phyloP scores from a whole-genome alignment of 1,140 invertebrate species.

The Harpegnathos saltator region DNA sequence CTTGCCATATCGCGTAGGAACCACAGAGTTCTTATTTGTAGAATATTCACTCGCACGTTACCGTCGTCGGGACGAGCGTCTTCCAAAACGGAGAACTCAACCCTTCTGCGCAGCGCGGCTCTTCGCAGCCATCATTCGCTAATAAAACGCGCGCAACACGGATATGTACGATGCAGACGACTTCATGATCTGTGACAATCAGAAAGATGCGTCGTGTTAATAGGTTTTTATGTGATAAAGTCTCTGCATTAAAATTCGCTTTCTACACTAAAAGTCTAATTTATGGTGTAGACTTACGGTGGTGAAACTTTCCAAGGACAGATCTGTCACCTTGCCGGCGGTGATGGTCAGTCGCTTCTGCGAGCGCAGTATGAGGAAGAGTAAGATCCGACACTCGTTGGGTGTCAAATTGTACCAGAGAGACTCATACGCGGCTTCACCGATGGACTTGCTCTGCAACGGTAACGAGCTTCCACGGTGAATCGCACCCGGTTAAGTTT shows the following conservation, averaged over 20 bases:
- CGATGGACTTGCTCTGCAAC: slow-evolving; percentile 59
- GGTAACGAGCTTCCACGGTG: slow-evolving; percentile 1
- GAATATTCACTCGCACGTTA: background rate
- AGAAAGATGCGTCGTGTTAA: background rate
- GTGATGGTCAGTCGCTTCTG: slow-evolving; percentile 62
- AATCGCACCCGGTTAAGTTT: slow-evolving; percentile 25
- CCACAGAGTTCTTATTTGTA: background rate
- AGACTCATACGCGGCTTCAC: slow-evolving; percentile 47
- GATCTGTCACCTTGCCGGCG: slow-evolving; percentile 54
- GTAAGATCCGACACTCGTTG: slow-evolving; percentile 39
- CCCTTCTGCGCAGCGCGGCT: background rate
- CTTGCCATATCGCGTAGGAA: background rate
- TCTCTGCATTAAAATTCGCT: too few species aligned
- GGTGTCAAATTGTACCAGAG: slow-evolving; percentile 57
- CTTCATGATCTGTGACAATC: slow-evolving; percentile 53
- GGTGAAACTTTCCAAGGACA: slow-evolving; percentile 60
- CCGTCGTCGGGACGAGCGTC: background rate
- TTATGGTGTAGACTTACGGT: slow-evolving; percentile 23
- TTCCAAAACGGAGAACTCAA: background rate
- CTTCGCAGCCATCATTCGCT: too few species aligned
- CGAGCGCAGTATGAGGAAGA: slow-evolving; percentile 54
- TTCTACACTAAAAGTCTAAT: too few species aligned
- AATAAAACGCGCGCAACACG: slow-evolving; percentile 49
- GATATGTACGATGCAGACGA: slow-evolving; percentile 48
- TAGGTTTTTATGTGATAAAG: too few species aligned